Evolutionary conservation across 2,888 invertebrate genomes (phyloP), one percentile per base, ranked within the genome.

Genomic region (Drosophila prostipennis): DNA sequence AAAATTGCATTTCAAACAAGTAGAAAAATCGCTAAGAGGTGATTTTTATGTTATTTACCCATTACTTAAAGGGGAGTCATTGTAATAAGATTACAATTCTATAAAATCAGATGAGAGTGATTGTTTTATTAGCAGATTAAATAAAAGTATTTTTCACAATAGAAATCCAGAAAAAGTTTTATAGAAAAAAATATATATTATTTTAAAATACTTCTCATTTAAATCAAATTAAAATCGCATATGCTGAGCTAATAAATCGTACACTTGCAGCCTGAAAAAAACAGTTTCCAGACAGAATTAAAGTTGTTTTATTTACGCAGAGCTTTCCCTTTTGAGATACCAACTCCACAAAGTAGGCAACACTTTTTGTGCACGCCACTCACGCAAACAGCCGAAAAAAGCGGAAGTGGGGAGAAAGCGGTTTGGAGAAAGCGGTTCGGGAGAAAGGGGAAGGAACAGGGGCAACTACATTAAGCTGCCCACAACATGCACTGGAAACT

Each of bases 261-360:
- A 1, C 0, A 37, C n/a, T n/a, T 37, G 36, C 6, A 11, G 36
- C n/a, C 36, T 36, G 11, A n/a, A n/a, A n/a, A 36, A 36, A n/a
- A 11, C 2, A 16, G 16, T 29, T 2, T 8, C 3, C 2, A 5
- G 14, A 2, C 7, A 13, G 13, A 14, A 14, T 19, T 23, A 32
- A 2, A 29, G n/a, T 11, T 55, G 19, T 11, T 11, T 7, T 23
- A 19, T 19, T 19, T 19, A 19, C 19, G 19, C 26, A 36, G 8
- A 39, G 71, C 64, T 59, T 76, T 76, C 72, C 72, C 60, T 74
- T 84, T 71, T 60, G 59, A 76, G 72, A 74, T 74, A 84, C 72
- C 73, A 82, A 59, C 70, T 67, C 32, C 19, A 65, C 19, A 65
- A 72, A 72, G 57, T 58, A 73, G 82, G 77, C 80, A 71, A 32